Evolutionary conservation across 2,113 vertebrate species (phyloP).

Genomic region (Hyperopisus bebe): DNA sequence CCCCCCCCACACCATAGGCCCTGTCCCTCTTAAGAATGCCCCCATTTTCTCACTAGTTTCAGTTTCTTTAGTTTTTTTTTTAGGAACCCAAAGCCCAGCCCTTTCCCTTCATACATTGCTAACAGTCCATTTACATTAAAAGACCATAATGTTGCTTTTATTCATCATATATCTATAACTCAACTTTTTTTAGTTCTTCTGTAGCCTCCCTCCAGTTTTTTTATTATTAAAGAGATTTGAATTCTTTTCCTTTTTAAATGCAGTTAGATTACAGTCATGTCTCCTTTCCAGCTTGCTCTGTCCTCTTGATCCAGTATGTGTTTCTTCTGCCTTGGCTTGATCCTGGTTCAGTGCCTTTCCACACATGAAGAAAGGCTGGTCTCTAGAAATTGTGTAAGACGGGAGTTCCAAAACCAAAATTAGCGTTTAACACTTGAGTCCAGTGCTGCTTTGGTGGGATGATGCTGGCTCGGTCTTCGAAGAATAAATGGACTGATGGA

Average conservation of each 20-base stretch:
- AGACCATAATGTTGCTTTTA: background rate
- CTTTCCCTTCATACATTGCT: background rate
- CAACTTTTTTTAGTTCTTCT: background rate
- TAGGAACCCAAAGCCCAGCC: background rate
- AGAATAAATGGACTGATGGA: slow-evolving; percentile 66
- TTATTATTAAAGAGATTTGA: background rate
- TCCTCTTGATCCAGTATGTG: slow-evolving; percentile 18
- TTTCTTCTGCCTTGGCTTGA: slow-evolving; percentile 46
- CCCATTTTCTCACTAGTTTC: background rate
- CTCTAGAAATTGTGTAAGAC: slow-evolving; percentile 29
- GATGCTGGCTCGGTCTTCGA: slow-evolving; percentile 71
- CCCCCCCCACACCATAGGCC: background rate
- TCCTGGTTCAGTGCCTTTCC: slow-evolving; percentile 41
- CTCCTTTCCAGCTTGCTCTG: slow-evolving; percentile 2
- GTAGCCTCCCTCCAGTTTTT: background rate
- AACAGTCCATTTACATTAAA: background rate
- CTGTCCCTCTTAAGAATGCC: background rate
- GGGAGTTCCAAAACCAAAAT: background rate
- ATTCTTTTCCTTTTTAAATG: background rate
- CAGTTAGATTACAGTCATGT: background rate
- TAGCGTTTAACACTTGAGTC: slow-evolving; percentile 13
- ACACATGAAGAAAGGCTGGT: slow-evolving; percentile 70
- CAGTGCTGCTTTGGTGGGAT: slow-evolving; percentile 49
- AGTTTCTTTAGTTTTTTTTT: background rate
- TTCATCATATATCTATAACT: background rate